Conservation (phyloP, 2,113 vertebrate species). For the Bos taurus region DNA sequence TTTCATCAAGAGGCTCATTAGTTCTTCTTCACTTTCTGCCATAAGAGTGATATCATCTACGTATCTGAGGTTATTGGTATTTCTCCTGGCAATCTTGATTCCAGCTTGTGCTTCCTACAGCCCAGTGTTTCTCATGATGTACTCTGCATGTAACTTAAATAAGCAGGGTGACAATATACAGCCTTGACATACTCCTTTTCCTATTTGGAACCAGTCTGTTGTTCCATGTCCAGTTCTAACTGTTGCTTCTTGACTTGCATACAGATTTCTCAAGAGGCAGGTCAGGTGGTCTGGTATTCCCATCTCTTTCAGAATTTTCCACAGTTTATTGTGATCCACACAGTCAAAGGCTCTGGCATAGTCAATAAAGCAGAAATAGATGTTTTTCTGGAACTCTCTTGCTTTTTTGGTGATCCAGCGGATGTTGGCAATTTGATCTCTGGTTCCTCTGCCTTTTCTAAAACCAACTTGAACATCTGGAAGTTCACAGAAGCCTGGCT, state of each 20-base stretch:
- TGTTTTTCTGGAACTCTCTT: neutral
- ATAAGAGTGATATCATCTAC: neutral
- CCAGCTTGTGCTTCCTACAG: neutral
- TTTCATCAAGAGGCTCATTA: neutral
- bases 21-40: neutral
- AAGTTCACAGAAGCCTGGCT: neutral
- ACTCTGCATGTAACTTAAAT: neutral
- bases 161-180: neutral
- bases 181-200: neutral
- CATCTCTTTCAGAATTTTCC: neutral
- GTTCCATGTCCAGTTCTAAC: neutral
- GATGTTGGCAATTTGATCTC: neutral
- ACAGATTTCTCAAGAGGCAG: neutral
- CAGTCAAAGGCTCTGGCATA: neutral
- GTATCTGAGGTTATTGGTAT: neutral
- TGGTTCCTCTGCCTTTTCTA: neutral
- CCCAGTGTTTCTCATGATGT: neutral
- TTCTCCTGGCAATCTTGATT: neutral
- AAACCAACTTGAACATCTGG: neutral
- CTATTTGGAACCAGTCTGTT: neutral
- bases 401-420: fast-evolving
- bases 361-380: neutral
- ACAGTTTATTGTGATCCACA: neutral
- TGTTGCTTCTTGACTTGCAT: neutral
- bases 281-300: neutral